phyloP scores from a whole-genome alignment of 1,140 invertebrate species.

The Zaprionus davidi region DNA sequence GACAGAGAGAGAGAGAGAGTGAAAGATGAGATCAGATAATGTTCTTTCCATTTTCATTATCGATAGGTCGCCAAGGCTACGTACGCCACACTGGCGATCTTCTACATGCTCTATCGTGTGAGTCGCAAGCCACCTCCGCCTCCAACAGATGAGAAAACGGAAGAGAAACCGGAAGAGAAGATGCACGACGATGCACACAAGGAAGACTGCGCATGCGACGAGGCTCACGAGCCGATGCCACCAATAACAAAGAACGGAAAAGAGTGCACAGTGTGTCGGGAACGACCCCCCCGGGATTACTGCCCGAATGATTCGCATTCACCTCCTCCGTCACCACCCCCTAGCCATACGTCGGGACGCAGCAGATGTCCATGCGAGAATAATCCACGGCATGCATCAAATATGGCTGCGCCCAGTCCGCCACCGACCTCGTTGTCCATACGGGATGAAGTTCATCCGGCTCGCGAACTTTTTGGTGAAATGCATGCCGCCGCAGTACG shows the following conservation, averaged over 20 bases:
- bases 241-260: slow-evolving; percentile 16
- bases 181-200: background rate
- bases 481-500: slow-evolving; percentile 54
- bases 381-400: slow-evolving; percentile 7
- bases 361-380: slow-evolving; percentile 68
- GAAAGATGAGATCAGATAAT: background rate
- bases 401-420: background rate
- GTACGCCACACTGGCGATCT: slow-evolving; percentile 63
- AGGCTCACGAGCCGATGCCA: slow-evolving; percentile 5
- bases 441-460: slow-evolving; percentile 27
- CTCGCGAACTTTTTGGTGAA: slow-evolving; percentile 41
- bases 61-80: slow-evolving; percentile 70
- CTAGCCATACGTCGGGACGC: background rate
- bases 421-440: background rate
- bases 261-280: slow-evolving; percentile 52
- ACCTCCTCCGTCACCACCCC: slow-evolving; percentile 17
- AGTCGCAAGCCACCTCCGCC: slow-evolving; percentile 42
- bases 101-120: slow-evolving; percentile 63
- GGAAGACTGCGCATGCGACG: slow-evolving; percentile 7
- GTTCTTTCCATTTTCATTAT: background rate
- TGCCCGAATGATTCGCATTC: slow-evolving; percentile 29
- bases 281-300: slow-evolving; percentile 28
- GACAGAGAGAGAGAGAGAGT: background rate
- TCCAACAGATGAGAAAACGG: background rate
- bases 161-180: too few species aligned